Conservation (phyloP, 2,113 vertebrate species). For the Equus quagga region DNA sequence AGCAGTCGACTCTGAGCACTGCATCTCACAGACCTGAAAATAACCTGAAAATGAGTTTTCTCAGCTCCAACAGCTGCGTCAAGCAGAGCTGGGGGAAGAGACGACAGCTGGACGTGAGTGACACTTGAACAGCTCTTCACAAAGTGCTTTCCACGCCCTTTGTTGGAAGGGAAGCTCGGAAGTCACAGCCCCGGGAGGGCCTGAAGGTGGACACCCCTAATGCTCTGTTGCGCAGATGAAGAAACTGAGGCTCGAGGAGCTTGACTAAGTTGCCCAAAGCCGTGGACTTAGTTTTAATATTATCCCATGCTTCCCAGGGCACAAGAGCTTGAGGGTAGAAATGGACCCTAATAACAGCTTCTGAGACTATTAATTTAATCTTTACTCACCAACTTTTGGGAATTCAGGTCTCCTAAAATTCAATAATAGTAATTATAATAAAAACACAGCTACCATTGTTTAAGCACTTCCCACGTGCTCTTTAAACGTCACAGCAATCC, state of each 20-base stretch:
- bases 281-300: neutral
- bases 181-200: neutral
- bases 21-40: constrained; percentile 47
- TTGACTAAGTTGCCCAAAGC: neutral
- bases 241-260: neutral
- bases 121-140: neutral
- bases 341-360: neutral
- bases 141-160: neutral
- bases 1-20: constrained; percentile 12
- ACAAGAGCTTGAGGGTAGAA: neutral
- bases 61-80: neutral
- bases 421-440: neutral
- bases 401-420: neutral
- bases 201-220: neutral
- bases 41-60: constrained; percentile 52
- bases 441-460: neutral
- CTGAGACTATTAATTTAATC: constrained; percentile 12
- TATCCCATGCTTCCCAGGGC: neutral
- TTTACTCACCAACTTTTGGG: neutral
- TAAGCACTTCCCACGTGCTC: neutral
- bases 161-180: neutral
- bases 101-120: neutral
- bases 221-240: neutral
- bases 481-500: neutral
- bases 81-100: neutral